phyloP scores from a whole-genome alignment of 2,113 vertebrate genomes.

The Nansenia antarctica region DNA sequence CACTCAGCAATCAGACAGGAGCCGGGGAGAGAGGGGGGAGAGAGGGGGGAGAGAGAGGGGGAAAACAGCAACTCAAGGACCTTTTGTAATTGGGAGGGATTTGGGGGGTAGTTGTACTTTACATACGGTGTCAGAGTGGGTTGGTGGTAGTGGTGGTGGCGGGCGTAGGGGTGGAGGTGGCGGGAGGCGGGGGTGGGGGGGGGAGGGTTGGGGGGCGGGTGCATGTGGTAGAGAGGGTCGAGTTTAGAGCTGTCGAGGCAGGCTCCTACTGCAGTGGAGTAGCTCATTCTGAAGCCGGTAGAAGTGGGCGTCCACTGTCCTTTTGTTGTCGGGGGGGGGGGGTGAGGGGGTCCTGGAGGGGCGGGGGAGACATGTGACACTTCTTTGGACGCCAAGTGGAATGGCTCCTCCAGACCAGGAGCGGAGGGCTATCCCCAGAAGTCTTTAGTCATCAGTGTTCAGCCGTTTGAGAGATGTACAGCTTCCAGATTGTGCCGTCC shows the following conservation, averaged over 20 bases:
- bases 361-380: not conserved
- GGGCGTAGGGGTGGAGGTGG: constrained; percentile 28
- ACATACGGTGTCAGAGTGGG: constrained; percentile 67
- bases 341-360: too few species aligned
- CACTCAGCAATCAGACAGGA: constrained; percentile 78
- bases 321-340: constrained; percentile 28
- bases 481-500: constrained; percentile 6
- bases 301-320: constrained; percentile 30
- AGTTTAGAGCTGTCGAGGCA: too few species aligned
- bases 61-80: constrained; percentile 76
- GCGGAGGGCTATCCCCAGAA: not conserved
- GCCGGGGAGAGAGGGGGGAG: constrained; percentile 56
- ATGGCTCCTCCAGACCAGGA: constrained; percentile 5
- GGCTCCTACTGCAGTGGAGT: constrained; percentile 49
- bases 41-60: constrained; percentile 55
- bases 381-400: constrained; percentile 26
- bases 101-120: constrained; percentile 68
- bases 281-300: constrained; percentile 42
- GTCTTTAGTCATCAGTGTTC: constrained; percentile 16
- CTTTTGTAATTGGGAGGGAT: constrained; percentile 76
- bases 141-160: constrained; percentile 44
- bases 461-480: constrained; percentile 1
- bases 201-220: constrained; percentile 18
- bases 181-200: constrained; percentile 19
- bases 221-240: too few species aligned